Conservation (phyloP, 2,113 vertebrate genomes). For the Nymphicus hollandicus region DNA sequence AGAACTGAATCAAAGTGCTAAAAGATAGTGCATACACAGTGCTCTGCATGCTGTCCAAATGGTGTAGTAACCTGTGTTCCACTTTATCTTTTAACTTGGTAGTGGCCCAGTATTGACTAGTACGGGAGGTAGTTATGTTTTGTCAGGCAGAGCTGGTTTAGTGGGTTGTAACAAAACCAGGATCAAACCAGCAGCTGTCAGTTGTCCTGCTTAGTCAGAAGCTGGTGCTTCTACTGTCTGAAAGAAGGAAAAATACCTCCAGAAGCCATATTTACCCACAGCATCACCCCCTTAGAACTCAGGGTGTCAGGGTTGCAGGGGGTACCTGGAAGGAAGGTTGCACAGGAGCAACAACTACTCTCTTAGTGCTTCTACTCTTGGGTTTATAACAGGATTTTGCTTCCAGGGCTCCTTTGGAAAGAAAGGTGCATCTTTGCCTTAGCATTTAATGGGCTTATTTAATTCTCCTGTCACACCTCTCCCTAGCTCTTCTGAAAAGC, state of each 20-base stretch:
- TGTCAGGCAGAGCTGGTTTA: background rate
- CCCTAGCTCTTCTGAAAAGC: background rate
- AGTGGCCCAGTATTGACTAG: background rate
- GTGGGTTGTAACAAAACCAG: background rate
- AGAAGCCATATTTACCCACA: background rate
- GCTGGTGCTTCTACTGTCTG: background rate
- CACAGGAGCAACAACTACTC: background rate
- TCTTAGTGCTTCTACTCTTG: background rate
- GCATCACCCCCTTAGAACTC: background rate
- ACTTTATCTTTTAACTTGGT: background rate
- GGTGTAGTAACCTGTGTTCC: background rate
- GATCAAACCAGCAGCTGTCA: background rate
- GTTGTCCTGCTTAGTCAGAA: background rate
- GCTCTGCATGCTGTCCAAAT: background rate
- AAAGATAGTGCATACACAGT: rapidly evolving
- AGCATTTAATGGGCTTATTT: background rate
- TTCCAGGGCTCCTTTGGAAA: background rate
- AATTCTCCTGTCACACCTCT: background rate
- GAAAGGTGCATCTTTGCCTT: background rate
- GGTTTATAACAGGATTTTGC: background rate
- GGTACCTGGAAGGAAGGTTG: background rate
- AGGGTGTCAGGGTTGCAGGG: background rate
- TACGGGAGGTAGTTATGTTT: background rate
- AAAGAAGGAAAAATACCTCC: background rate
- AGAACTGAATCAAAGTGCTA: background rate